Base-by-base conservation (phyloP, 2,113 vertebrate species). In the Oncorhynchus keta region DNA sequence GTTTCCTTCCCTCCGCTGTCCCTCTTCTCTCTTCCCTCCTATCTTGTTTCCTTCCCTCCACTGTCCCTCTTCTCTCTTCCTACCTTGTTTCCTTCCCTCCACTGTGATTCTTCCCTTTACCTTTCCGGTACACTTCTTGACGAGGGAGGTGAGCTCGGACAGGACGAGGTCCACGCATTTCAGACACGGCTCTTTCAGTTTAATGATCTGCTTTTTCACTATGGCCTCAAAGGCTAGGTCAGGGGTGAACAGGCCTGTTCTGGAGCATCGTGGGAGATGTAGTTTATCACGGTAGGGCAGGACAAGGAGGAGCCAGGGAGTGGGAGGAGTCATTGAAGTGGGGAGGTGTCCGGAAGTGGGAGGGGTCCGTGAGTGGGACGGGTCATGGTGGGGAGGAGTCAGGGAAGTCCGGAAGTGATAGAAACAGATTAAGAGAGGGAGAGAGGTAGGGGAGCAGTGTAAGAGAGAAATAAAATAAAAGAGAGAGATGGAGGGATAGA, bases 181-280 rank as follows among this genome's bases (percentile, higher is more conserved):
- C 87, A 99, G 94, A 89, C 97, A 98, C 5, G 97, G 97, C 89
- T 98, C 96, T 93, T 98, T 99, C 92, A 99, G 94, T 94, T 99
- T 98, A 90, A 97, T 94, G 90, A 99, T 88, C 93, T 98, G 97
- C 94, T 99, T 98, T 94, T 99, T 99, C 88, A 99, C 97, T 73
- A 99, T 99, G 89, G 97, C 96, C 90, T 99, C 97, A 89, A 99
- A 99, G 0, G 97, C 97, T 95, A 99, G 35, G 90, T 99, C 97
- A 1, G 97, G 97, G 28, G 97, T 99, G 93, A 99, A 99, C 79
- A 99, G 95, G 89, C 97, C 97, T 12, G 97, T 98, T 95, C 97
- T 98, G 91, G 76, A 80, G 82, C 78, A 79, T 85, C 85, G 83
- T 8, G 65, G 86, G 85, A 91, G 79, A 76, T 35, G 48, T 73